Evolutionary conservation across 2,888 invertebrate species (phyloP).

Genomic region (Griposia aprilina): DNA sequence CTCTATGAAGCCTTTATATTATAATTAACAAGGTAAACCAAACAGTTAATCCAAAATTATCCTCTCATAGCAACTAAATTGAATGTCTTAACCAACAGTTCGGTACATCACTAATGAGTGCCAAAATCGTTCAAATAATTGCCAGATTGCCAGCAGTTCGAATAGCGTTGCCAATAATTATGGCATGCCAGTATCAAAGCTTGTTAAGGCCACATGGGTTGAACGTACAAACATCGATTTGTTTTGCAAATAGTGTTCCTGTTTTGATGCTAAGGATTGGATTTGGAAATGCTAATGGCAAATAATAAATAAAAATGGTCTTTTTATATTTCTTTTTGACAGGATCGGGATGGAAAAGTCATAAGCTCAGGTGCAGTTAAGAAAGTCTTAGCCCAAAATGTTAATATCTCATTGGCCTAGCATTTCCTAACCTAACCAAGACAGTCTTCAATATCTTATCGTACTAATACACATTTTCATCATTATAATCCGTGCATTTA

Average conservation of each 20-base stretch:
- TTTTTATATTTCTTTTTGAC: neutral
- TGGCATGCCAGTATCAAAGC: conserved; percentile 19
- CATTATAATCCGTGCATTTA: conserved; percentile 20
- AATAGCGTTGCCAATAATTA: conserved; percentile 15
- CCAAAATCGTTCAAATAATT: conserved; percentile 13
- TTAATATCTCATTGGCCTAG: neutral
- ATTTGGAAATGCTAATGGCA: conserved; percentile 14
- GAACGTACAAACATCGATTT: conserved; percentile 21
- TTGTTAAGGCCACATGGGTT: neutral
- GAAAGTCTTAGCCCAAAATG: neutral
- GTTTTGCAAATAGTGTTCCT: conserved; percentile 4
- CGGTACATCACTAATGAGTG: conserved; percentile 3
- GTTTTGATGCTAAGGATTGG: neutral
- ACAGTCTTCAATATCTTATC: neutral
- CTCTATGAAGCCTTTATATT: neutral
- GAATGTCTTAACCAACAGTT: conserved; percentile 15
- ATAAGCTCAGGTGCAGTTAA: neutral
- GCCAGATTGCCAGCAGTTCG: conserved; percentile 10
- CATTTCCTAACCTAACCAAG: neutral
- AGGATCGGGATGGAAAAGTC: neutral
- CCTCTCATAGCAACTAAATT: conserved; percentile 1
- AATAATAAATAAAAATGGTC: neutral
- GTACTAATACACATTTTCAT: neutral
- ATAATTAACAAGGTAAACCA: conserved; percentile 1
- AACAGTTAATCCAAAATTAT: neutral